These are phyloP conservation scores for Dasypogon diadema DNA, from an alignment of 2,888 invertebrate genomes.

Conservation along the genomic window DNA sequence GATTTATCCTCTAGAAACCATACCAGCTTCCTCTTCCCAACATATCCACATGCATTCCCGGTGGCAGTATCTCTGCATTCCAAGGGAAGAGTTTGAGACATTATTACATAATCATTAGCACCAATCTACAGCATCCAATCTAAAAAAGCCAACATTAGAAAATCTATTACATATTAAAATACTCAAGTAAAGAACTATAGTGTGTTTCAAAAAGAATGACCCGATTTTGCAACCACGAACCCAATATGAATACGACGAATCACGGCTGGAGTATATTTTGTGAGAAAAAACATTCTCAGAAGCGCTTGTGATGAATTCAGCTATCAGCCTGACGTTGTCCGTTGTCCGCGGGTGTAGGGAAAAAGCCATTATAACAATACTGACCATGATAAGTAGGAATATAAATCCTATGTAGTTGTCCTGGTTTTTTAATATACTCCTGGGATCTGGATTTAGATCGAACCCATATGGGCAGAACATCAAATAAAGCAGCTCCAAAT, in stretches of 20 bases:
- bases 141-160: slow-evolving; percentile 63
- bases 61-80: slow-evolving; percentile 90
- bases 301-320: too few species aligned
- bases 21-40: slow-evolving; percentile 89
- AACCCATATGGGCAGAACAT: slow-evolving; percentile 85
- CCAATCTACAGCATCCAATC: slow-evolving; percentile 93
- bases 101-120: slow-evolving; percentile 82
- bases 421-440: slow-evolving; percentile 79
- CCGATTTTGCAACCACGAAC: too few species aligned
- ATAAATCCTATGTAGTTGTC: slow-evolving; percentile 87
- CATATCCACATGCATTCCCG: slow-evolving; percentile 89
- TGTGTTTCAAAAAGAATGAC: too few species aligned
- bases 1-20: slow-evolving; percentile 88
- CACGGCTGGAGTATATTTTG: too few species aligned
- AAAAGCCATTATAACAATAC: slow-evolving; percentile 80
- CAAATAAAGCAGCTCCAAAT: slow-evolving; percentile 82
- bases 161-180: neutral
- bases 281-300: too few species aligned
- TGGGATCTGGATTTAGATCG: slow-evolving; percentile 84
- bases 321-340: slow-evolving; percentile 80
- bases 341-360: slow-evolving; percentile 79
- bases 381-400: slow-evolving; percentile 81
- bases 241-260: too few species aligned
- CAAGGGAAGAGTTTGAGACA: slow-evolving; percentile 83
- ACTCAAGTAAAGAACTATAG: slow-evolving; percentile 63